A percentile compares a stretch with the other conserved stretches of the same genome.
These are phyloP conservation scores for Ellobius talpinus DNA, from an alignment of 2,113 vertebrate genomes.

Conservation along the genomic window DNA sequence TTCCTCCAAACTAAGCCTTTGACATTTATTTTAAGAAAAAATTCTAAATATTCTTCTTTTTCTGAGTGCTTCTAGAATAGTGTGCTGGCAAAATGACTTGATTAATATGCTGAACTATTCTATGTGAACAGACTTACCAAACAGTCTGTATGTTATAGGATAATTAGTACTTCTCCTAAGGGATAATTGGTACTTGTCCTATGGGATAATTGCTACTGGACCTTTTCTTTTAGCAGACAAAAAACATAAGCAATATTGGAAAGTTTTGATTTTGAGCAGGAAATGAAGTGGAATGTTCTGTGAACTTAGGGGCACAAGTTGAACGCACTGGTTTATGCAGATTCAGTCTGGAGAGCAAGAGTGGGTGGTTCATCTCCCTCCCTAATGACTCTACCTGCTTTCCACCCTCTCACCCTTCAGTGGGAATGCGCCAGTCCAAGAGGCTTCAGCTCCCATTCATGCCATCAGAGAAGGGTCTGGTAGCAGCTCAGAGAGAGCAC, in stretches of 20 bases:
- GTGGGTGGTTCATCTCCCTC: background rate
- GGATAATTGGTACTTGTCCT: background rate
- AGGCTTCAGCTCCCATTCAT: background rate
- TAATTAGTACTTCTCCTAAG: background rate
- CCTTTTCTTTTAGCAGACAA: constrained; percentile 30
- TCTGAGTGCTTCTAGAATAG: constrained; percentile 20
- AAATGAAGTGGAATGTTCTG: constrained; percentile 50
- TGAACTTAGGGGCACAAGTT: constrained; percentile 15
- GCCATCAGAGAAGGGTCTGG: background rate
- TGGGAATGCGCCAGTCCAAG: background rate
- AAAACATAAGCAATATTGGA: constrained; percentile 44
- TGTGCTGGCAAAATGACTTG: constrained; percentile 13
- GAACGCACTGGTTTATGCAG: constrained; percentile 1
- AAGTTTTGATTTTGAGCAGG: constrained; percentile 50
- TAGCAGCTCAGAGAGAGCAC: background rate
- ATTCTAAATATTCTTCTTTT: constrained; percentile 20
- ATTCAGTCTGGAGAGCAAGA: constrained; percentile 41
- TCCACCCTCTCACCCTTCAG: background rate
- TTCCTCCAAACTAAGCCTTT: background rate
- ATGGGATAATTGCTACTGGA: constrained; percentile 13
- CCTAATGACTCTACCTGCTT: constrained; percentile 19
- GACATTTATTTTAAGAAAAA: constrained; percentile 54
- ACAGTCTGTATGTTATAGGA: background rate
- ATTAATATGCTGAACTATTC: background rate
- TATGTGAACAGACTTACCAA: background rate